A percentile compares a stretch with the other conserved stretches of the same genome.
These are phyloP conservation scores for Heliconius congener DNA, from an alignment of 1,140 invertebrate genomes.

Conservation along the genomic window DNA sequence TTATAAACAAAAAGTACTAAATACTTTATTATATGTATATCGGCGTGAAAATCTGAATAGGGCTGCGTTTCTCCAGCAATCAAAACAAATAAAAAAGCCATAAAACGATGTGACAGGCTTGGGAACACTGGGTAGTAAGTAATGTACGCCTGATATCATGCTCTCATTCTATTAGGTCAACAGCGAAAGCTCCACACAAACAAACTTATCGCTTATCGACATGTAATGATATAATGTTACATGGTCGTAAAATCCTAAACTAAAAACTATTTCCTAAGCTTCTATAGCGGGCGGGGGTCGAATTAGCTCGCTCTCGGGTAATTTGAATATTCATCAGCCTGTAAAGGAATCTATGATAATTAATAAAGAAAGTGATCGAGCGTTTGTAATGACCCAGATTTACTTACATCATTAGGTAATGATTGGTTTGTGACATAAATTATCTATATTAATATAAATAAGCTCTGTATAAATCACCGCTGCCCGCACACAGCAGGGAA, in stretches of 20 bases:
- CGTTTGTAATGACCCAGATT: constrained; percentile 33
- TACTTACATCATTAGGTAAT: background rate
- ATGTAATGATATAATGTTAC: constrained; percentile 74
- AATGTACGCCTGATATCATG: constrained; percentile 66
- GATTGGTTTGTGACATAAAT: background rate
- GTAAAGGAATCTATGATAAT: constrained; percentile 40
- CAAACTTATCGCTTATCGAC: constrained; percentile 74
- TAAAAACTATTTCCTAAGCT: constrained; percentile 56
- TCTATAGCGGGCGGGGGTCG: constrained; percentile 44
- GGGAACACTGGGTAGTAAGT: constrained; percentile 70
- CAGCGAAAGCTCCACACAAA: constrained; percentile 62
- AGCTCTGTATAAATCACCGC: too few species aligned
- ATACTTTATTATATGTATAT: constrained; percentile 38
- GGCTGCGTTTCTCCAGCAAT: constrained; percentile 73
- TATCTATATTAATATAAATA: background rate
- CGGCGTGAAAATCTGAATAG: constrained; percentile 62
- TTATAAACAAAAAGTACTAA: background rate
- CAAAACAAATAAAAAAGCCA: constrained; percentile 77
- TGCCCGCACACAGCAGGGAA: too few species aligned
- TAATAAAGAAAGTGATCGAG: constrained; percentile 39
- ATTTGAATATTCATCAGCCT: constrained; percentile 64
- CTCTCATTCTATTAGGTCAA: constrained; percentile 67
- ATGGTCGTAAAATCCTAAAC: constrained; percentile 71
- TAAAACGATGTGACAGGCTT: constrained; percentile 72
- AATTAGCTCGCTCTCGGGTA: constrained; percentile 49